Evolutionary conservation across 2,113 vertebrate genomes (phyloP).

Genomic region (Charadrius vociferus): DNA sequence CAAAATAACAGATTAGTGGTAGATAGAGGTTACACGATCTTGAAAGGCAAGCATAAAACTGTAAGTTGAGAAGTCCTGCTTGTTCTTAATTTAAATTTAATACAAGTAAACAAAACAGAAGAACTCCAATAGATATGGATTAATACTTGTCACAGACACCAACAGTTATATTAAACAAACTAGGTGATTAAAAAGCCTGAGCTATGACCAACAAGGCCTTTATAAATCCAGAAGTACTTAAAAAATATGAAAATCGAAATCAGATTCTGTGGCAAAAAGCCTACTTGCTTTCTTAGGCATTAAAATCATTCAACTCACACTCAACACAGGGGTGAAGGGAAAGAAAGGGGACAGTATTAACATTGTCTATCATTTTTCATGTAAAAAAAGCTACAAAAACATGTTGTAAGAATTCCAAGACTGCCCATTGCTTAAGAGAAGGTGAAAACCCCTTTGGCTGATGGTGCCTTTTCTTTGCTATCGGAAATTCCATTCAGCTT

Average conservation of each 20-base stretch:
- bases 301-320: background rate
- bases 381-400: background rate
- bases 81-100: background rate
- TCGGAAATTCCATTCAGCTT: background rate
- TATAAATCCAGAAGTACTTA: background rate
- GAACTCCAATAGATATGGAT: background rate
- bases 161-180: background rate
- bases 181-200: background rate
- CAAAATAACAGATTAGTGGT: background rate
- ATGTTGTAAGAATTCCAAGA: background rate
- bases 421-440: background rate
- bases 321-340: background rate
- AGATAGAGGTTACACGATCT: background rate
- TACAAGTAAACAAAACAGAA: background rate
- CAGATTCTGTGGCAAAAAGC: background rate
- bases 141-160: background rate
- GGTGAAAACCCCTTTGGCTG: background rate
- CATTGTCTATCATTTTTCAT: background rate
- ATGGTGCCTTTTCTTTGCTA: background rate
- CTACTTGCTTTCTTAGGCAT: background rate
- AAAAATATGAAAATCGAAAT: background rate
- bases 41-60: background rate
- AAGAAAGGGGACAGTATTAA: background rate
- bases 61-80: background rate
- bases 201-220: background rate